Evolutionary conservation across 2,797 vertebrate species (phyloP), one percentile per base, ranked within the genome.

Genomic region (Clamator glandarius): DNA sequence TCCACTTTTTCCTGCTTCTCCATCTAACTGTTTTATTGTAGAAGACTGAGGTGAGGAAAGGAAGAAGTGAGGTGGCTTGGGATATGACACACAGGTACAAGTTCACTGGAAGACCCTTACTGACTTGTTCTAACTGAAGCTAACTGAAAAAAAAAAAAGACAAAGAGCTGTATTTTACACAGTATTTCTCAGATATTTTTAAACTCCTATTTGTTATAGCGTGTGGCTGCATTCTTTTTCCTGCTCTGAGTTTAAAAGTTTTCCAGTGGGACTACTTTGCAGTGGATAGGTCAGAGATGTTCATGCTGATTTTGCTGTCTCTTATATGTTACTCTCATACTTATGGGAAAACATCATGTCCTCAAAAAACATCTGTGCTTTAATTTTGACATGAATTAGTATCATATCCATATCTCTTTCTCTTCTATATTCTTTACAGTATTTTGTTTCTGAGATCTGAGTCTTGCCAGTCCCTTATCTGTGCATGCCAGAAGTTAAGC

Each of bases 141-240:
- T 18, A 75, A 5, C 25, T 16, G 35, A 64, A 81, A 58, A 28
- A 52, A 72, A 92, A n/a, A n/a, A n/a, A n/a, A 78, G 21, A 70
- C 5, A 13, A 0, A 1, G 84, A 62, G 12, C 33, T 35, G 15
- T 2, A 18, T 63, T 85, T 77, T 61, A 58, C 44, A 69, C 18
- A 48, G 28, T 31, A 17, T 58, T 89, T 89, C 57, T 93, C 42
- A 82, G 59, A 73, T 18, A 8, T 18, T 83, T 19, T 89, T 92
- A 54, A 82, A 76, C 57, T 84, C 73, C 20, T 33, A 42, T 76
- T 86, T 86, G 42, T n/a, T 86, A 48, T 39, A 75, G 70, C 93
- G 89, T 92, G 80, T 66, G 79, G 39, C 42, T 90, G 20, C 64
- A 13, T 87, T 95, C 63, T 93, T 87, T 84, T 84, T 93, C 61